Conservation (phyloP, 2,113 vertebrate genomes). For the Lamprologus tigripictilis region DNA sequence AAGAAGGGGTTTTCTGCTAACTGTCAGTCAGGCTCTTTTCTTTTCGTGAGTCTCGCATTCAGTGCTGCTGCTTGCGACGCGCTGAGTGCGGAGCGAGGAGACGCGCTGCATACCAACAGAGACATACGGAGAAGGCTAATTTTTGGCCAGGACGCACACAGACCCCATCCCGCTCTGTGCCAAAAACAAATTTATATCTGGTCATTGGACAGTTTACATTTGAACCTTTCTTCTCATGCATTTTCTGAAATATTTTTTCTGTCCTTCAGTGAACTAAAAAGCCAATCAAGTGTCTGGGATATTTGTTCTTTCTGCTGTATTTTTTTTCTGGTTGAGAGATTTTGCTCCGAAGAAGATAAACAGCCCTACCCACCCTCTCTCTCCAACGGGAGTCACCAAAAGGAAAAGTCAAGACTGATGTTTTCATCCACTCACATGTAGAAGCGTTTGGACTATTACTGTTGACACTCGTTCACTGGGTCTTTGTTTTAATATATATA, state of each 20-base stretch:
- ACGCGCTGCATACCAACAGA: conserved; percentile 69
- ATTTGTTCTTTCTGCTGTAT: conserved; percentile 13
- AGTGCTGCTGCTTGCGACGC: conserved; percentile 61
- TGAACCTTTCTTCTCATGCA: not conserved
- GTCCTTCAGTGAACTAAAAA: conserved; percentile 10
- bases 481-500: not conserved
- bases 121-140: conserved; percentile 25
- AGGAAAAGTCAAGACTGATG: conserved; percentile 51
- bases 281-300: conserved; percentile 34
- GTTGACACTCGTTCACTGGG: conserved; percentile 9
- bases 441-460: conserved; percentile 43
- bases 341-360: conserved; percentile 17
- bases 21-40: conserved; percentile 63
- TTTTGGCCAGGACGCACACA: conserved; percentile 27
- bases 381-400: conserved; percentile 24
- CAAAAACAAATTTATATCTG: not conserved
- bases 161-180: conserved; percentile 1
- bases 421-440: conserved; percentile 36
- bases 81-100: conserved; percentile 57
- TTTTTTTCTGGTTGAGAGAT: conserved; percentile 14
- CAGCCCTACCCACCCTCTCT: not conserved
- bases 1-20: conserved; percentile 44
- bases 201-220: conserved; percentile 5
- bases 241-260: not conserved
- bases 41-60: conserved; percentile 35